These are phyloP conservation scores for Isaurus tuberculatus DNA, from an alignment of 92 coral and sea anemone species.

Conservation along the genomic window DNA sequence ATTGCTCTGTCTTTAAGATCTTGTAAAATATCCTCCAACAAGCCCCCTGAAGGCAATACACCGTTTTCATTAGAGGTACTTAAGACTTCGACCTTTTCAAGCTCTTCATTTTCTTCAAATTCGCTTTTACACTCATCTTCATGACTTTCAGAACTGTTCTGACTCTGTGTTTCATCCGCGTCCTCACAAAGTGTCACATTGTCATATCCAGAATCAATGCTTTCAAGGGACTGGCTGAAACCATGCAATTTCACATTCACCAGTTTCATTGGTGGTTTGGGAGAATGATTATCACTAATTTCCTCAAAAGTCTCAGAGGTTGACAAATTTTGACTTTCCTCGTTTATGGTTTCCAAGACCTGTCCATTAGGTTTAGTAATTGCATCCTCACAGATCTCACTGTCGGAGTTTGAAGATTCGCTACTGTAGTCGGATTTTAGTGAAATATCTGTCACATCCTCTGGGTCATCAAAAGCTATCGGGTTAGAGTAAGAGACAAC, in stretches of 20 bases:
- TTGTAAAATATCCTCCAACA: constrained; percentile 26
- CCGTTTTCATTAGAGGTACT: neutral
- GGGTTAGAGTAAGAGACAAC: constrained; percentile 34
- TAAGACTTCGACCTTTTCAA: neutral
- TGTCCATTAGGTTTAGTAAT: neutral
- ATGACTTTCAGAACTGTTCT: neutral
- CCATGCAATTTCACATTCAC: no score
- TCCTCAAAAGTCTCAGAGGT: neutral
- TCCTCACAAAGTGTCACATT: constrained; percentile 31
- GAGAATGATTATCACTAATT: neutral
- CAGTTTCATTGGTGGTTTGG: neutral
- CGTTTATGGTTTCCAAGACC: no score
- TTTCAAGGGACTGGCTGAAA: constrained; percentile 12
- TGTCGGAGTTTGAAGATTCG: neutral
- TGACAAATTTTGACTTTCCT: neutral
- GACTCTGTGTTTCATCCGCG: neutral
- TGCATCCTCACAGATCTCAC: neutral
- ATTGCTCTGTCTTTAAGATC: neutral
- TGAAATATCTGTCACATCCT: neutral
- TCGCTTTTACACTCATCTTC: neutral
- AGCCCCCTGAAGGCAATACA: neutral
- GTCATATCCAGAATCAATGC: constrained; percentile 33
- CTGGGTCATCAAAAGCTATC: neutral
- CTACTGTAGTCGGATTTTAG: neutral
- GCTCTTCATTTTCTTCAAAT: neutral